Evolutionary conservation across 2,888 invertebrate genomes (phyloP), one percentile per base, ranked within the genome.

Genomic region (Microplitis manilae): DNA sequence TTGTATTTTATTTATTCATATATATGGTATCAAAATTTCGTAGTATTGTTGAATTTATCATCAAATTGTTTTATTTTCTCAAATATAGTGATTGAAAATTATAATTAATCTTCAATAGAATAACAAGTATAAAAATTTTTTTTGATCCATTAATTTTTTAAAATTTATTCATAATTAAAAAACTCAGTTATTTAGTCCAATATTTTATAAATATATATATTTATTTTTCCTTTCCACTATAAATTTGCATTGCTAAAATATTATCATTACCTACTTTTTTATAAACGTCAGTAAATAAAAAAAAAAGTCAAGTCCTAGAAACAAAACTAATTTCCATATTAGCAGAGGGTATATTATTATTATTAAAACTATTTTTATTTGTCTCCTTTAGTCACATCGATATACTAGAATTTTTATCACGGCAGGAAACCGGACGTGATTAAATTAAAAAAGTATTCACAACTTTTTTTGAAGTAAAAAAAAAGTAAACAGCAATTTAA

Each of bases 391-490:
- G 62, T 62, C 62, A 15, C 62, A 62, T 62, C 17, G 62, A 62
- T 17, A 62, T 62, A 17, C 62, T 59, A 15, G 20, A 20, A n/a
- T 20, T 8, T 59, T 60, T 30, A 61, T 62, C 71, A n/a, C 61
- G n/a, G 15, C 50, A 40, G 60, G 73, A 30, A 65, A 73, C 40
- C 64, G 64, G 30, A 64, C 17, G 15, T 20, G 67, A 5, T 67
- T 30, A 67, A 30, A 38, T 67, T 8, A 2, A 67, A 67, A 38
- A 2, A 67, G 20, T 20, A 20, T 20, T 20, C 20, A 67, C 13
- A n/a, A 20, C 38, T 30, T 67, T 20, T 13, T 38, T 39, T 8
- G 13, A 50, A 0, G 17, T 17, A 50, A 7, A 50, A 50, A 50
- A 1, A 20, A 13, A 67, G 13, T 9, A 67, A 38, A 67, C 17